Percentiles rank a stretch among this genome's conserved stretches.
Evolutionary conservation across 2,888 invertebrate species (phyloP).

Genomic region (Chrysolina haemoptera): DNA sequence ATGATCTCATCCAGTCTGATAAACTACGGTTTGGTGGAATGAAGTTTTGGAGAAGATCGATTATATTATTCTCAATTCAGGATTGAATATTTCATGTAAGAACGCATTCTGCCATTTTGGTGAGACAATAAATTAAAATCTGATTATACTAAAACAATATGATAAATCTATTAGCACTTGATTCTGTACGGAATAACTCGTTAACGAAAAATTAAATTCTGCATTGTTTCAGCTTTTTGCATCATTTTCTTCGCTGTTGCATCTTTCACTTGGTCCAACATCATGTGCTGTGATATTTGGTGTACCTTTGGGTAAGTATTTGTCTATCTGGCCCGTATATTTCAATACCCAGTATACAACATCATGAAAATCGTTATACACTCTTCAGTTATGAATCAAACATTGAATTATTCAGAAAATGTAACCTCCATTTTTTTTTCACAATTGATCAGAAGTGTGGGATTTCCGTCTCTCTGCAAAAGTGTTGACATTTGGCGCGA

Average conservation of each 20-base stretch:
- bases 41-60: no score
- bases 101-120: no score
- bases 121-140: no score
- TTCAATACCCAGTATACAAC: not conserved
- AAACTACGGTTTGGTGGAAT: no score
- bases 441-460: not conserved
- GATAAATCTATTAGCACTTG: no score
- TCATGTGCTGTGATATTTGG: slow-evolving; percentile 62
- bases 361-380: not conserved
- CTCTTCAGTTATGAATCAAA: no score
- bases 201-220: not conserved
- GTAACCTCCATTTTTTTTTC: not conserved
- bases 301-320: slow-evolving; percentile 60
- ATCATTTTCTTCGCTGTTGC: slow-evolving; percentile 54
- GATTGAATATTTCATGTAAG: no score
- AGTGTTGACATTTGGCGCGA: not conserved
- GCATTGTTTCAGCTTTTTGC: slow-evolving; percentile 49
- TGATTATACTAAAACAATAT: no score
- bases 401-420: not conserved
- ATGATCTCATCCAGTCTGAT: no score
- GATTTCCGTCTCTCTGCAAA: not conserved
- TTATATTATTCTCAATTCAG: no score
- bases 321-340: not conserved
- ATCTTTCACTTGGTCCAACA: slow-evolving; percentile 60
- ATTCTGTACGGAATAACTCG: no score